Conservation (phyloP, 2,797 vertebrate genomes). For the Dicrostonyx torquatus region DNA sequence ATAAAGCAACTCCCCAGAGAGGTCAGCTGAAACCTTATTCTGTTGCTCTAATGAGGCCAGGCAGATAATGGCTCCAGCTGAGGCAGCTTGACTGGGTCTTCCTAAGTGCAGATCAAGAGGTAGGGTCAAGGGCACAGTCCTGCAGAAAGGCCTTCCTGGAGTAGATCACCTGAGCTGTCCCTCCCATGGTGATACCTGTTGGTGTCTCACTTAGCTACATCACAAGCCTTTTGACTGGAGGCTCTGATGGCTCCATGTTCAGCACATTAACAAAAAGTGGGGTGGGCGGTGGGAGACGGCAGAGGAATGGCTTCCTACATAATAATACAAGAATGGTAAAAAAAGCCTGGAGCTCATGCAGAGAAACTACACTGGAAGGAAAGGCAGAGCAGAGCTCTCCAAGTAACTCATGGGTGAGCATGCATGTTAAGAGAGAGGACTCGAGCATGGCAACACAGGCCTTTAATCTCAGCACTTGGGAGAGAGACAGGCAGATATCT, state of each 20-base stretch:
- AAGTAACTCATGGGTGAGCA: not conserved
- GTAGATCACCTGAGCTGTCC: fast-evolving
- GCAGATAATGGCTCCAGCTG: not conserved
- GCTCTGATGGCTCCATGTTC: not conserved
- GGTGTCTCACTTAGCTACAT: not conserved
- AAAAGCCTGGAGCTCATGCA: not conserved
- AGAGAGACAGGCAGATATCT: not conserved
- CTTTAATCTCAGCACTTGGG: not conserved
- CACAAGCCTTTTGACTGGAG: not conserved
- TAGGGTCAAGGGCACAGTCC: not conserved
- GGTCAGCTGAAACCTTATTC: not conserved
- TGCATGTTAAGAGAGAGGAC: no score
- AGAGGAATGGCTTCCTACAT: not conserved
- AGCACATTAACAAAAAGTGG: fast-evolving
- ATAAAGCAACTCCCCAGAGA: not conserved
- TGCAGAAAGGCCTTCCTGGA: no score
- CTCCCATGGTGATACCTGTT: no score
- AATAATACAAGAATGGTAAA: not conserved
- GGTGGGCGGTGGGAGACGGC: not conserved
- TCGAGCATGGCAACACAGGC: not conserved
- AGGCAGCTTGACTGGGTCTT: not conserved
- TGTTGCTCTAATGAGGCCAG: not conserved
- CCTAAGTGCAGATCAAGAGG: not conserved
- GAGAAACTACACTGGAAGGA: not conserved
- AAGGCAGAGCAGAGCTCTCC: not conserved